Conservation (phyloP, 37 sponge, comb jelly and placozoan species). For the Aphrocallistes beatrix region DNA sequence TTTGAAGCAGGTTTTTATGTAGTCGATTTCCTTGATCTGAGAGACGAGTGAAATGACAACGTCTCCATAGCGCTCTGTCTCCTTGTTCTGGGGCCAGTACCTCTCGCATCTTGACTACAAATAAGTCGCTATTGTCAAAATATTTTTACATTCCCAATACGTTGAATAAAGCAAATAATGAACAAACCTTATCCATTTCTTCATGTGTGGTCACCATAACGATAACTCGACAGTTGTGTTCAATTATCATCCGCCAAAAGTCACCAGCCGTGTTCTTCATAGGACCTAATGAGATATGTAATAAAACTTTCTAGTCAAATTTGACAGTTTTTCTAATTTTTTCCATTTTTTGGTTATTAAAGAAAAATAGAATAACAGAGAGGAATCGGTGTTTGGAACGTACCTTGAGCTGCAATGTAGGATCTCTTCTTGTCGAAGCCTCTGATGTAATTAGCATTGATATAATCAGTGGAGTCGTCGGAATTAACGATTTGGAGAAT, state of each 20-base stretch:
- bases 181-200: background rate
- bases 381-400: no score
- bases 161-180: background rate
- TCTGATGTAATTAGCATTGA: background rate
- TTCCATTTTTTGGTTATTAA: no score
- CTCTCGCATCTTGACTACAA: background rate
- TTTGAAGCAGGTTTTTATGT: background rate
- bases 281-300: background rate
- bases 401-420: constrained; percentile 6
- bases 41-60: background rate
- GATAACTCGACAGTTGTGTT: background rate
- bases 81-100: constrained; percentile 1
- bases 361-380: no score
- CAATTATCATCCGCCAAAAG: constrained; percentile 9
- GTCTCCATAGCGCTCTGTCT: background rate
- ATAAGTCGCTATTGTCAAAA: background rate
- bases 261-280: background rate
- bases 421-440: background rate
- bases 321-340: no score
- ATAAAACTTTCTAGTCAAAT: no score
- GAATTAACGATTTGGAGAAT: background rate
- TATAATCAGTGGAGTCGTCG: background rate
- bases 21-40: background rate
- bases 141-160: background rate
- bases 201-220: constrained; percentile 6